These are phyloP conservation scores for Corapipo altera DNA, from an alignment of 2,113 vertebrate genomes.

Conservation along the genomic window DNA sequence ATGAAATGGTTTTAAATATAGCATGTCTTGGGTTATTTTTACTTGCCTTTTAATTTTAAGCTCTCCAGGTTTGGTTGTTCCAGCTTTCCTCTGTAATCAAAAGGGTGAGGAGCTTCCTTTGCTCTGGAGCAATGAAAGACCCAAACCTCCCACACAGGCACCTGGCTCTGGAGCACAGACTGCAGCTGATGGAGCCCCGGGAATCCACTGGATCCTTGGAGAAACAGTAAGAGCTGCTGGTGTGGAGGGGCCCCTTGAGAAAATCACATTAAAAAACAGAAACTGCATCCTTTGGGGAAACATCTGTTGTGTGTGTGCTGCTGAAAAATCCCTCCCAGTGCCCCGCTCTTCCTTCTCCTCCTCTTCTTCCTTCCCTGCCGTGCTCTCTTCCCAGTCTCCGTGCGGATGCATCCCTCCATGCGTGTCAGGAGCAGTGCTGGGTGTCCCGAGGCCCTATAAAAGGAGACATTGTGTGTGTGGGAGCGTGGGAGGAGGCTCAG, in stretches of 20 bases:
- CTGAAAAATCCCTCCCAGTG: not conserved
- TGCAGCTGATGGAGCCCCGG: not conserved
- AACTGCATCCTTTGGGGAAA: not conserved
- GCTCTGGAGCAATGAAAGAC: not conserved
- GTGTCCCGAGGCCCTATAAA: not conserved
- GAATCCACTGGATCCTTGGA: not conserved
- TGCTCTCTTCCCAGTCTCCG: not conserved
- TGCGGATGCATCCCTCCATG: accelerated
- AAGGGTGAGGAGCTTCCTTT: constrained; percentile 27
- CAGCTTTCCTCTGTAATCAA: constrained; percentile 8
- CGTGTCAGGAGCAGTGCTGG: accelerated
- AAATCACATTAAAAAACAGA: not conserved
- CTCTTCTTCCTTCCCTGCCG: not conserved
- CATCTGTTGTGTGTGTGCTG: not conserved
- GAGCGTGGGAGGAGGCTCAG: not conserved
- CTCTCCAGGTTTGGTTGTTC: not conserved
- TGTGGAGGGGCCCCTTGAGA: not conserved
- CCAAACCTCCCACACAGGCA: not conserved
- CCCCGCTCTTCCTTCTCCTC: not conserved
- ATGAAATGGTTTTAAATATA: not conserved
- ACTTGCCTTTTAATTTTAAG: not conserved
- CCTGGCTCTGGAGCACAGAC: not conserved
- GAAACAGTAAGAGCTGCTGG: accelerated
- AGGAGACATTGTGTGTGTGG: not conserved
- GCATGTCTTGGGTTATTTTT: not conserved